Conservation (phyloP, 2,113 vertebrate species). For the Poecilia latipinna region DNA sequence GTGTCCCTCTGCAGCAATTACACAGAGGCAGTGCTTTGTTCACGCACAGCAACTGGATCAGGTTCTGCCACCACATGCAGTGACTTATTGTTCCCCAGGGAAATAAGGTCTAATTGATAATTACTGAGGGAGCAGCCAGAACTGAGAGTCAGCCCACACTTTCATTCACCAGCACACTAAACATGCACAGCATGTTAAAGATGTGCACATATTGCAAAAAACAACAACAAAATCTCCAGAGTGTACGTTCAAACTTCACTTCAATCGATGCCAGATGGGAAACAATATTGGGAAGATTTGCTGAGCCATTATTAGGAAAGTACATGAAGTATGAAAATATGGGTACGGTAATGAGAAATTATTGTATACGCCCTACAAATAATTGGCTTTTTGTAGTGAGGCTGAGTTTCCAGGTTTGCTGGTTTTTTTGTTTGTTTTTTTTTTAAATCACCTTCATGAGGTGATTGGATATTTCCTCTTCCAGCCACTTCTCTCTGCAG, state of each 20-base stretch:
- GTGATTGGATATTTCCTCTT: constrained; percentile 20
- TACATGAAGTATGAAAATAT: constrained; percentile 46
- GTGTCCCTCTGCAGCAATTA: constrained; percentile 21
- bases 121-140: constrained; percentile 64
- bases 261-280: constrained; percentile 57
- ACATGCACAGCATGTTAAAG: constrained; percentile 63
- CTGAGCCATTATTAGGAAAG: constrained; percentile 55
- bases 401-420: constrained; percentile 34
- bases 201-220: constrained; percentile 55
- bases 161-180: constrained; percentile 43
- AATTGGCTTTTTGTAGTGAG: constrained; percentile 41
- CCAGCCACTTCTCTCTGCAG: constrained; percentile 18
- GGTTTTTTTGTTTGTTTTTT: neutral
- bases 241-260: constrained; percentile 46
- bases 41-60: constrained; percentile 40
- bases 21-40: constrained; percentile 30
- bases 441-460: constrained; percentile 15
- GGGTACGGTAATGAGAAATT: constrained; percentile 48
- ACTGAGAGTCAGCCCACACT: constrained; percentile 43
- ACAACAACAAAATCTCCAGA: neutral
- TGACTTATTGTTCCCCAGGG: constrained; percentile 64
- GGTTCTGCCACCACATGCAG: constrained; percentile 47
- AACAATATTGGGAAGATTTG: constrained; percentile 68
- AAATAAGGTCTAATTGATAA: constrained; percentile 76
- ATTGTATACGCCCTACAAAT: constrained; percentile 42